Percentiles rank a stretch among this genome's conserved stretches.
phyloP scores from a whole-genome alignment of 2,113 vertebrate genomes.

The Asarcornis scutulata region DNA sequence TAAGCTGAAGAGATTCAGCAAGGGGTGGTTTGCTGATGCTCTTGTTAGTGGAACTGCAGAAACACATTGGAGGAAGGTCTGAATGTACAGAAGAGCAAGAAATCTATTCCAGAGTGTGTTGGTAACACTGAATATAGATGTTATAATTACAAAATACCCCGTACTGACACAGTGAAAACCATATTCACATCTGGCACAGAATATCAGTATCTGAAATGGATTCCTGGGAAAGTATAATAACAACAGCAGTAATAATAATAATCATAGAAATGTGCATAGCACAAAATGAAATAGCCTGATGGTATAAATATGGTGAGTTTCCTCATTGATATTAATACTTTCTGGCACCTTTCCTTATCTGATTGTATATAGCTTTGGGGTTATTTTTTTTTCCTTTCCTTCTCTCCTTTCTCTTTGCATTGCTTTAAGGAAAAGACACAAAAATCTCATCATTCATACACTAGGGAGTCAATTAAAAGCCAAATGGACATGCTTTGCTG shows the following conservation, averaged over 20 bases:
- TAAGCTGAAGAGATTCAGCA: neutral
- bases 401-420: neutral
- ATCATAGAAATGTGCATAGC: neutral
- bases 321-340: neutral
- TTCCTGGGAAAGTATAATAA: neutral
- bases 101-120: neutral
- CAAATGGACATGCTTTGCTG: neutral
- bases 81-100: neutral
- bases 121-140: neutral
- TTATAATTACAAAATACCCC: neutral
- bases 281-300: neutral
- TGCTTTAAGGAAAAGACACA: neutral
- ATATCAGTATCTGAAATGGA: neutral
- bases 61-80: neutral
- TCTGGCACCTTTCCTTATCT: neutral
- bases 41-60: neutral
- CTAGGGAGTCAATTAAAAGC: neutral
- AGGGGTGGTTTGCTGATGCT: neutral
- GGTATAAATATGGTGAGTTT: neutral
- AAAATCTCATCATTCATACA: neutral
- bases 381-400: neutral
- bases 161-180: neutral
- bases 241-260: neutral
- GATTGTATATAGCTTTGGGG: neutral
- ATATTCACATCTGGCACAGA: neutral